Evolutionary conservation across 2,888 invertebrate species (phyloP).

Genomic region (Andricus curvator): DNA sequence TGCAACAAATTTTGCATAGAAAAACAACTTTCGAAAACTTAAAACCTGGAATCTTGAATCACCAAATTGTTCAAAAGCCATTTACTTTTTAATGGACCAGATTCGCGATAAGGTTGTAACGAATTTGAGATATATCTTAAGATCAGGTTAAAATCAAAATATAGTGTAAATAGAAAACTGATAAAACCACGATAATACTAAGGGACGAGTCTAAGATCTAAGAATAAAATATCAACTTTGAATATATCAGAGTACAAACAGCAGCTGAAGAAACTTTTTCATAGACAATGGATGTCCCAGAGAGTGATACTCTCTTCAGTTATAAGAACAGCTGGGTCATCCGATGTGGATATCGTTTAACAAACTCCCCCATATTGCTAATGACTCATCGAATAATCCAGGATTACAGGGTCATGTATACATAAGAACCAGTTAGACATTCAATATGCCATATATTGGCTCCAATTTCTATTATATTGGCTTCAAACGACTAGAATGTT

Average conservation of each 20-base stretch:
- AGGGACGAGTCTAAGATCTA: background rate
- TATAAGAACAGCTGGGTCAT: slow-evolving; percentile 21
- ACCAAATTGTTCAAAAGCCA: no score
- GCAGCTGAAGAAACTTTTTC: slow-evolving; percentile 21
- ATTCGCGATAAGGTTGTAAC: background rate
- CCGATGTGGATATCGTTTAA: slow-evolving; percentile 34
- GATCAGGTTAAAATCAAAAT: background rate
- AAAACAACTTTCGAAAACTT: no score
- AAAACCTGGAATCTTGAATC: no score
- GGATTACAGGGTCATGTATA: background rate
- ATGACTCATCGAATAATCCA: slow-evolving; percentile 28
- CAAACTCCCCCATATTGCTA: slow-evolving; percentile 32
- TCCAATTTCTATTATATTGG: slow-evolving; percentile 9
- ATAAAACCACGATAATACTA: background rate
- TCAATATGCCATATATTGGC: slow-evolving; percentile 9
- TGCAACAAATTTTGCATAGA: no score
- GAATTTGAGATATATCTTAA: no score
- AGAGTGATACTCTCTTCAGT: background rate
- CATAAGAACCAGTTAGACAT: background rate
- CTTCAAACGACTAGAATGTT: background rate
- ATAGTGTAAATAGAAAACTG: background rate
- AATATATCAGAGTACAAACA: slow-evolving; percentile 28
- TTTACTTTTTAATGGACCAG: no score
- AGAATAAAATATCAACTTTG: background rate
- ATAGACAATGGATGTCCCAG: background rate